phyloP scores from a whole-genome alignment of 1,140 invertebrate species.

The Macrosteles quadrilineatus region DNA sequence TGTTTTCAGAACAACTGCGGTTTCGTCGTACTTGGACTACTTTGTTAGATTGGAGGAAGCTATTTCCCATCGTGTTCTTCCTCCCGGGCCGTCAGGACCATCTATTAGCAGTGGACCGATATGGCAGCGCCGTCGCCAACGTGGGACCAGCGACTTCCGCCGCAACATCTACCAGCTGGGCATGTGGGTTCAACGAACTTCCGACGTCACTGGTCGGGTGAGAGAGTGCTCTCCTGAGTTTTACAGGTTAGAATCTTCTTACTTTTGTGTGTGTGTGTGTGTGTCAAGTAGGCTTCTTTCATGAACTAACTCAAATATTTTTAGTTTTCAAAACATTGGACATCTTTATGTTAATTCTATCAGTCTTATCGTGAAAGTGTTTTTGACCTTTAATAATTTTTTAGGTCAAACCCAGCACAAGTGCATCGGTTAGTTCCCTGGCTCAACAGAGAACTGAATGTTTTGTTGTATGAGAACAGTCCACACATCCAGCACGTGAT shows the following conservation, averaged over 20 bases:
- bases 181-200: constrained; percentile 66
- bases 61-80: constrained; percentile 14
- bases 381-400: no score
- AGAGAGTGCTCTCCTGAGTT: constrained; percentile 74
- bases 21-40: constrained; percentile 41
- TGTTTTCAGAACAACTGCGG: constrained; percentile 46
- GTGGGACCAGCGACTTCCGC: constrained; percentile 55
- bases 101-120: constrained; percentile 39
- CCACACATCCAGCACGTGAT: constrained; percentile 59
- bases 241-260: constrained; percentile 69
- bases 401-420: constrained; percentile 75
- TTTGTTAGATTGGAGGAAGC: constrained; percentile 45
- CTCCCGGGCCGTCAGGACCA: constrained; percentile 26
- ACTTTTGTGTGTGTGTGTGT: constrained; percentile 10
- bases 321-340: not conserved
- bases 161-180: constrained; percentile 74
- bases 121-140: constrained; percentile 42
- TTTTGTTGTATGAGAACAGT: constrained; percentile 59
- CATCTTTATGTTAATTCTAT: no score
- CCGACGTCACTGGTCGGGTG: constrained; percentile 63
- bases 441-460: constrained; percentile 83
- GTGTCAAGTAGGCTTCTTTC: not conserved
- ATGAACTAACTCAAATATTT: no score
- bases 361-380: no score
- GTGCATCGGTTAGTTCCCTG: constrained; percentile 81